Conservation (phyloP, 2,888 invertebrate genomes). For the Candidula unifasciata region DNA sequence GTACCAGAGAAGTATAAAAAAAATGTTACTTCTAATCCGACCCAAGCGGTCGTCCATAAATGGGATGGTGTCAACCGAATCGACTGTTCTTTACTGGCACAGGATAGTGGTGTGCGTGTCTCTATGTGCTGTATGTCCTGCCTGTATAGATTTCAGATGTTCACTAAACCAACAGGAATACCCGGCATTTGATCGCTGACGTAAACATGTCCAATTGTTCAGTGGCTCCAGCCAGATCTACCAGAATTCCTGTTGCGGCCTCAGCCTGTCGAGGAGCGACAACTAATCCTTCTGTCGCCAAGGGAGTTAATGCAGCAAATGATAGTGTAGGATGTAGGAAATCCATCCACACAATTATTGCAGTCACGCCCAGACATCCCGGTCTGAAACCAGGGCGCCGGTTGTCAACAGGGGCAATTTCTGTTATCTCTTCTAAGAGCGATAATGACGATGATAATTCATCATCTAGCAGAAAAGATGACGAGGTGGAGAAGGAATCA, state of each 20-base stretch:
- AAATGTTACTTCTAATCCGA: too few species aligned
- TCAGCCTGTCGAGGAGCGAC: slow-evolving; percentile 4
- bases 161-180: not conserved
- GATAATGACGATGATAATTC: not conserved
- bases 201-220: slow-evolving; percentile 52
- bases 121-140: too few species aligned
- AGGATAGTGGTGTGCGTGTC: too few species aligned
- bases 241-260: slow-evolving; percentile 51
- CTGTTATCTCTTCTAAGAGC: not conserved
- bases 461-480: not conserved
- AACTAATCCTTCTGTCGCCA: not conserved
- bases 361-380: slow-evolving; percentile 12
- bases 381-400: not conserved
- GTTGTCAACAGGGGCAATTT: not conserved
- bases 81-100: too few species aligned
- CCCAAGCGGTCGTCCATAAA: too few species aligned
- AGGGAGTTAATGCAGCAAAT: not conserved
- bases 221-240: slow-evolving; percentile 49
- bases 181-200: not conserved
- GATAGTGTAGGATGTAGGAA: slow-evolving; percentile 12
- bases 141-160: too few species aligned
- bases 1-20: too few species aligned
- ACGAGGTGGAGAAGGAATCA: not conserved
- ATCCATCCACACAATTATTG: slow-evolving; percentile 41
- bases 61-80: too few species aligned